Evolutionary conservation across 2,888 invertebrate genomes (phyloP).

Genomic region (Eudasyphora cyanicolor): DNA sequence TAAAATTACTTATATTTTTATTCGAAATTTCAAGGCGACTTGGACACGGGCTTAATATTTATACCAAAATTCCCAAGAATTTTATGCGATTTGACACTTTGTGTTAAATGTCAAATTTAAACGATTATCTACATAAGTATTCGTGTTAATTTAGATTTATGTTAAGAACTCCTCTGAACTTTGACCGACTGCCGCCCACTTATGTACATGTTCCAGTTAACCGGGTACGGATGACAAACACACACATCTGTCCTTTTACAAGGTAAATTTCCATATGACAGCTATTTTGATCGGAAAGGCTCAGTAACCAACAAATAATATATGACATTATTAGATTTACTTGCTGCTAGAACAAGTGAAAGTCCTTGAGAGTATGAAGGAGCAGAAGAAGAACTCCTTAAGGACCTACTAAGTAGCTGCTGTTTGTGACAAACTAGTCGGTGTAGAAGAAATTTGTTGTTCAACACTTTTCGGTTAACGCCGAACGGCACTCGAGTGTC

Average conservation of each 20-base stretch:
- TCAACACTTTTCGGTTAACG: constrained; percentile 50
- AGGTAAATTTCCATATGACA: constrained; percentile 66
- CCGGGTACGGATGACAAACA: constrained; percentile 12
- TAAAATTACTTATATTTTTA: background rate
- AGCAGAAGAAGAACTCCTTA: constrained; percentile 24
- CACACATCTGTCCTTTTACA: constrained; percentile 43
- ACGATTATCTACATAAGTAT: constrained; percentile 67
- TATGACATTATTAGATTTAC: constrained; percentile 18
- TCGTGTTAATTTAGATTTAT: constrained; percentile 70
- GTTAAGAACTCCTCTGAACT: constrained; percentile 51
- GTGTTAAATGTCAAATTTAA: constrained; percentile 21
- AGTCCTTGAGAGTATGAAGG: constrained; percentile 18
- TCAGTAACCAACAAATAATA: constrained; percentile 55
- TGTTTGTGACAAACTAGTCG: constrained; percentile 39
- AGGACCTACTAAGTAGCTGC: constrained; percentile 56
- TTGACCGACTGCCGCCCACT: constrained; percentile 50
- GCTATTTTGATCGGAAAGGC: constrained; percentile 65
- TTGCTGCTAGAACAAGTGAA: constrained; percentile 58
- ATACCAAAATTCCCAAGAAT: constrained; percentile 47
- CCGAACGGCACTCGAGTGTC: constrained; percentile 41
- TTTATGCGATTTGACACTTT: constrained; percentile 68
- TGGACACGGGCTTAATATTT: constrained; percentile 54
- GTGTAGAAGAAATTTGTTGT: constrained; percentile 61
- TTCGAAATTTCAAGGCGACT: constrained; percentile 22
- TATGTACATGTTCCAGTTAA: constrained; percentile 20